Base-by-base conservation (phyloP, 1,140 invertebrate species). In the Rhizoglyphus robini region DNA sequence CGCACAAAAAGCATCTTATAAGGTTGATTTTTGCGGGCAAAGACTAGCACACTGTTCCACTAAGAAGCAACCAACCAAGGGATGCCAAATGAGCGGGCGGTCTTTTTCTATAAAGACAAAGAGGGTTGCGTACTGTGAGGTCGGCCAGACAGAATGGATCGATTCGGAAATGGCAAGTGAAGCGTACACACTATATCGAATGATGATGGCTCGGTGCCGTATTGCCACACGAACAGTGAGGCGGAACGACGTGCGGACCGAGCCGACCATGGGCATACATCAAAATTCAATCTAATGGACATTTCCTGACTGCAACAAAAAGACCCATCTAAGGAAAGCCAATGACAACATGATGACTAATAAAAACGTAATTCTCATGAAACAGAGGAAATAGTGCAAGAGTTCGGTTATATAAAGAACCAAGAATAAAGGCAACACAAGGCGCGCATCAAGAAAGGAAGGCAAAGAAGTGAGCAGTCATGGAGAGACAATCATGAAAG, bases 211-310 rank as follows among this genome's bases (percentile, higher is more conserved):
- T n/a, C n/a, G n/a, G n/a, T n/a, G n/a, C n/a, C n/a, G n/a, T n/a
- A n/a, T n/a, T n/a, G n/a, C n/a, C n/a, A n/a, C n/a, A n/a, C n/a
- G n/a, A n/a, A n/a, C n/a, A n/a, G n/a, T n/a, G n/a, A n/a, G n/a
- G n/a, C n/a, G n/a, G n/a, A n/a, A n/a, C n/a, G n/a, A n/a, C n/a
- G n/a, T n/a, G n/a, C n/a, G n/a, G n/a, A n/a, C n/a, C n/a, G n/a
- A n/a, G n/a, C n/a, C n/a, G n/a, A n/a, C n/a, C n/a, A n/a, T n/a
- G n/a, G n/a, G n/a, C n/a, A 41, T 8, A 54, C 51, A 54, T 54
- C 51, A 54, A 54, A 54, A 54, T 54, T 54, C 51, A 54, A 54
- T 54, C 51, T 54, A 54, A 54, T 54, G 51, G 51, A 54, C 51
- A 54, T 54, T 54, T 54, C 51, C 51, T 54, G 51, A 5, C 51